Evolutionary conservation across 2,888 invertebrate genomes (phyloP), one percentile per base, ranked within the genome.

Genomic region (Creontiades dilutus): DNA sequence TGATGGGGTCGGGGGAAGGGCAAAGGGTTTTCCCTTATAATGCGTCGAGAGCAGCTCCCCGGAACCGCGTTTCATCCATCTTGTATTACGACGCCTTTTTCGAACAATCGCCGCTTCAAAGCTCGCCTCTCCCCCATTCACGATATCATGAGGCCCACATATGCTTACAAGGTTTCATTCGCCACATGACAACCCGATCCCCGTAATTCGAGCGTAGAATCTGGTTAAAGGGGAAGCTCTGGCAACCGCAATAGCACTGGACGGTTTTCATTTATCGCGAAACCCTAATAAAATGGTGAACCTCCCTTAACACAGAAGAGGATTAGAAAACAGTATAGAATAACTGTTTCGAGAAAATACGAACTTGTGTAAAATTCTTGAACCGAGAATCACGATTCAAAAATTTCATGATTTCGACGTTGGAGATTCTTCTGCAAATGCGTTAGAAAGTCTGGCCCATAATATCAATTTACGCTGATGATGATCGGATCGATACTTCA

Each of bases 41-140:
- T 68, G 27, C 68, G 9, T 19, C 68, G 68, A 68, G 23, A 68
- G 23, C 68, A 68, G 11, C 68, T 23, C 46, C 13, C 78, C 78
- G 46, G 16, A 78, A 78, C 78, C 47, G 78, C 78, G 14, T 14
- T 78, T 78, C 78, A 78, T 78, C 78, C 78, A 78, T 78, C 78
- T 78, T 47, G 78, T 47, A 47, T 78, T 78, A 78, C 78, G 78
- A 78, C 78, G 47, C 68, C 68, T 78, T 78, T 37, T 47, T 47
- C 46, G 47, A 78, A 78, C 78, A 78, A 78, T 78, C 78, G 37
- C 78, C 78, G 46, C 46, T 46, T 0, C 78, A 46, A 12, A 75
- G 12, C 57, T 57, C 52, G 14, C 52, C 16, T 52, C 16, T 52
- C 13, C 61, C n/a, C 27, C 68, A 27, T 68, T 68, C 68, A 68